Conservation (phyloP, 2,113 vertebrate genomes). For the Aix galericulata region DNA sequence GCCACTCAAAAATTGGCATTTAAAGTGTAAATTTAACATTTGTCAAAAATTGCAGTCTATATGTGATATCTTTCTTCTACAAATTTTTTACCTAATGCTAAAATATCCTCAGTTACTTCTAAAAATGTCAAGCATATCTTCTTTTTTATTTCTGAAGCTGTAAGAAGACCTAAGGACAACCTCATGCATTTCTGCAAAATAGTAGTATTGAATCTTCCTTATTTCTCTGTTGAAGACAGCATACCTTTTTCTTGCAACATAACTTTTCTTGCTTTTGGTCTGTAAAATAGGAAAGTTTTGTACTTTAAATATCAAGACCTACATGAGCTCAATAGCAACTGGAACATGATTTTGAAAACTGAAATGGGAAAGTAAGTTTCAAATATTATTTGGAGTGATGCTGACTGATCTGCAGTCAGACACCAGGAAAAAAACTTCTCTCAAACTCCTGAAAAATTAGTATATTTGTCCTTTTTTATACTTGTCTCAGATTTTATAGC, state of each 20-base stretch:
- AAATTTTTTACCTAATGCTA: slow-evolving; percentile 18
- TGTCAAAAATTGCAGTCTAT: slow-evolving; percentile 44
- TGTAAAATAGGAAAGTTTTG: not conserved
- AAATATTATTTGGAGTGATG: not conserved
- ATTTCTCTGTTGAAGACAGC: not conserved
- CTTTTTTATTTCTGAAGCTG: not conserved
- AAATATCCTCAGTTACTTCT: slow-evolving; percentile 4
- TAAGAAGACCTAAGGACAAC: not conserved
- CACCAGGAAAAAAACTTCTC: not conserved
- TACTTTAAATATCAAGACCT: not conserved
- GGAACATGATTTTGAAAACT: not conserved
- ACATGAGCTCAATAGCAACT: not conserved
- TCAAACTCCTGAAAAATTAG: slow-evolving; percentile 19
- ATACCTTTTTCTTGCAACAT: not conserved
- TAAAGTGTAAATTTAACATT: slow-evolving; percentile 70
- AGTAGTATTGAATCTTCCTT: not conserved
- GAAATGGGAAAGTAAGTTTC: not conserved
- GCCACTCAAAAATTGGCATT: slow-evolving; percentile 63
- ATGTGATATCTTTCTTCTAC: slow-evolving; percentile 17
- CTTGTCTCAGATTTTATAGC: slow-evolving; percentile 19
- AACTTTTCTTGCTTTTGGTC: not conserved
- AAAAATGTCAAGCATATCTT: not conserved
- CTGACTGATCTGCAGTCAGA: not conserved
- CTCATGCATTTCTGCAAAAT: not conserved
- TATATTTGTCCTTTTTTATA: slow-evolving; percentile 13